Evolutionary conservation across 2,113 vertebrate genomes (phyloP).

Genomic region (Elachura formosa): DNA sequence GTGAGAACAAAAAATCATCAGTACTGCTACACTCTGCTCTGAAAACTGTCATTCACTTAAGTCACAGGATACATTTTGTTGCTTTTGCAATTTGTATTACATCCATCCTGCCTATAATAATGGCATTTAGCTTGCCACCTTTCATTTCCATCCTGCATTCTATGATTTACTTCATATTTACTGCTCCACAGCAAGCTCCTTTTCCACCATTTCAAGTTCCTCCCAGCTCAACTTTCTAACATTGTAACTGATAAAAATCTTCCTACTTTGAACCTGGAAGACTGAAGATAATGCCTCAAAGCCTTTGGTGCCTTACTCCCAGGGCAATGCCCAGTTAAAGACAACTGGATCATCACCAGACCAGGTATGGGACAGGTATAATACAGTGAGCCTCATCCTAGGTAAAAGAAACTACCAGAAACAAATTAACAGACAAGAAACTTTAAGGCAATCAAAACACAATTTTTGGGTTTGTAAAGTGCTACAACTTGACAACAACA

Average conservation of each 20-base stretch:
- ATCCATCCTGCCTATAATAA: not conserved
- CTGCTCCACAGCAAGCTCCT: not conserved
- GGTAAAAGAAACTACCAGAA: not conserved
- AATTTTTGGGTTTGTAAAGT: not conserved
- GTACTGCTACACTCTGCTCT: not conserved
- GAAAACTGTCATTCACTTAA: not conserved
- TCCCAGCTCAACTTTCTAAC: not conserved
- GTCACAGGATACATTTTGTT: rapidly evolving
- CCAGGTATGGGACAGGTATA: not conserved
- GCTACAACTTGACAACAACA: not conserved
- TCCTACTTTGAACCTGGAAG: not conserved
- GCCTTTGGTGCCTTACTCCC: not conserved
- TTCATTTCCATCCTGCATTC: not conserved
- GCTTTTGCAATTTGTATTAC: not conserved
- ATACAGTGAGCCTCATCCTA: not conserved
- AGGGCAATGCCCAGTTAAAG: not conserved
- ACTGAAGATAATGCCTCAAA: not conserved
- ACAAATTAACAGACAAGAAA: not conserved
- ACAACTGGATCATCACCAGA: not conserved
- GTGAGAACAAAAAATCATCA: not conserved
- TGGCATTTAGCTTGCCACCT: not conserved
- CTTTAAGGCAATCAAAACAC: not conserved
- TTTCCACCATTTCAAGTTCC: not conserved
- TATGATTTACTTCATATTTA: not conserved
- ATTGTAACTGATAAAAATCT: not conserved